Base-by-base conservation (phyloP, 2,888 invertebrate species). In the Tiliacea aurago region DNA sequence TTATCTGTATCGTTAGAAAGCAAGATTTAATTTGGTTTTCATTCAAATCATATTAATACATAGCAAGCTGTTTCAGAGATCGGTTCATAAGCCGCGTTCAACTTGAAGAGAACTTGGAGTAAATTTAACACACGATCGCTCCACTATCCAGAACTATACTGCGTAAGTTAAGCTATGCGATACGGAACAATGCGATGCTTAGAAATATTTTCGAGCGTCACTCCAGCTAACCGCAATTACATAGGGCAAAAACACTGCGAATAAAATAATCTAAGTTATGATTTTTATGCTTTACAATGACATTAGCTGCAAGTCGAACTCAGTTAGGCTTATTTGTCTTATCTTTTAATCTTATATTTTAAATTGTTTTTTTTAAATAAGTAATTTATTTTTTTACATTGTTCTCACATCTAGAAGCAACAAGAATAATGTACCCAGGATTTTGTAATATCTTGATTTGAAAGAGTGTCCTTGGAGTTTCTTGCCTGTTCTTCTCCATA, bases 21-120 rank as follows among this genome's bases (percentile, higher is more conserved):
- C n/a, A 33, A 18, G 0, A 41, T 47, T n/a, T 10, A 20, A 49
- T 41, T 47, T 11, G 15, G 6, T 43, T 49, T 41, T 28, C 10
- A 33, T 33, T 37, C 28, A 10, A 9, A 58, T 41, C 53, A 18
- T n/a, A 63, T 11, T n/a, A 9, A n/a, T 45, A 33, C 15, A n/a
- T 33, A 49, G 28, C 33, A 20, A 7, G 18, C 18, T 37, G 28
- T 63, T 53, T 18, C 43, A 23, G 43, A 55, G 62, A 80, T 73
- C 33, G 37, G 68, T 76, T 69, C 67, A 56, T 43, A 59, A 49
- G 33, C 41, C 53, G 56, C 56, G 47, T 72, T 73, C 28, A 28
- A 66, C 65, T 77, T 56, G 47, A 70, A 58, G 63, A 65, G 58
- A 71, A 73, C 64, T 75, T 86, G 10, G n/a, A 73, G 59, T 70